Conservation (phyloP, 2,797 vertebrate genomes). For the Masticophis lateralis region DNA sequence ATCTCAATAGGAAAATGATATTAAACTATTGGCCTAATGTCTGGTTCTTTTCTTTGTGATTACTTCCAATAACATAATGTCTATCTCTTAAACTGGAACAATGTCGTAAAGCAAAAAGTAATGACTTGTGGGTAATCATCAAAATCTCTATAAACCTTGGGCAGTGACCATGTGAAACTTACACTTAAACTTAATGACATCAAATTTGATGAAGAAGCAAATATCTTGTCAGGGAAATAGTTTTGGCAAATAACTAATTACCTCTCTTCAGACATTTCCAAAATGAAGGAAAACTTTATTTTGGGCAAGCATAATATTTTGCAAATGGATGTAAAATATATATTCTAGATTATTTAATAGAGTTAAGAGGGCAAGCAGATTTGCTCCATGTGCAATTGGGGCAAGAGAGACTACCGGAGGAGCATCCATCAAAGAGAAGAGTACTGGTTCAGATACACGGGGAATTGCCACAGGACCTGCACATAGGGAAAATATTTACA, state of each 20-base stretch:
- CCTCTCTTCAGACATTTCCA: neutral
- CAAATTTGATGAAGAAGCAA: neutral
- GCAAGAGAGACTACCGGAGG: neutral
- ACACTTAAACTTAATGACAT: neutral
- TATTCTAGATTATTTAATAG: neutral
- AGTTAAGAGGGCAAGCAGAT: neutral
- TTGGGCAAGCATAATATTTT: neutral
- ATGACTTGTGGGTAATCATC: neutral
- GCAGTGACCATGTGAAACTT: neutral
- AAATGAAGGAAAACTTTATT: neutral
- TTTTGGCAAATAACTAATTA: neutral
- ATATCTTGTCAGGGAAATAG: neutral
- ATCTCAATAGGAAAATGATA: neutral
- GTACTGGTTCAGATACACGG: neutral
- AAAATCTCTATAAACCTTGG: neutral
- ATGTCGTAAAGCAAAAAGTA: neutral
- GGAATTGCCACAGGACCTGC: neutral
- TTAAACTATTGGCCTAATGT: neutral
- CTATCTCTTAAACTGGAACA: neutral
- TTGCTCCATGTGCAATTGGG: no score
- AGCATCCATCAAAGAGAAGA: neutral
- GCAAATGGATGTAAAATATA: neutral
- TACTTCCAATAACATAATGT: neutral
- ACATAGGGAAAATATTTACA: neutral
- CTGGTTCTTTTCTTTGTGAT: neutral